Evolutionary conservation across 2,113 vertebrate genomes (phyloP), one percentile per base, ranked within the genome.

Genomic region (Ceyx melanurus): DNA sequence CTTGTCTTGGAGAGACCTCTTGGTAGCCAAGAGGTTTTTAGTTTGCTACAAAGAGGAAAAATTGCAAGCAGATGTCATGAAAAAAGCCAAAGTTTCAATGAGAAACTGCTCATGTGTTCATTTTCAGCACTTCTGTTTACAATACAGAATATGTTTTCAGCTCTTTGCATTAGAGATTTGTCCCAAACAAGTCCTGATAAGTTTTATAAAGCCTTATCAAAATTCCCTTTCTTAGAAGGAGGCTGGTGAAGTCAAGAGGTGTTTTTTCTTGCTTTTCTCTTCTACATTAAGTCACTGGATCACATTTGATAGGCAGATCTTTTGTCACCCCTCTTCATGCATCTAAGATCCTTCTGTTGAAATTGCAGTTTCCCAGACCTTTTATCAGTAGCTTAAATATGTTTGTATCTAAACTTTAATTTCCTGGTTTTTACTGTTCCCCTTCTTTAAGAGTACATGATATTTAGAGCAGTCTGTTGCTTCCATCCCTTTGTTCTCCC

Each of bases 41-140:
- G 22, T 64, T 62, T 70, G 19, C 21, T 61, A 12, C n/a, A 65
- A 46, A 68, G 60, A 82, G 40, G 14, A 12, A 40, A 67, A 71
- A 37, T 19, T 25, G 51, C 33, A 45, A 71, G 35, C 12, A 73
- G 46, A 31, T 82, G 37, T 17, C 37, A 64, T 46, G 23, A 56
- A 25, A 35, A 77, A 61, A 26, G 9, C 3, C 16, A 28, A 70
- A 46, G 15, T 29, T 37, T 37, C 37, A 37, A 37, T 37, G 89
- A 29, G 54, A 92, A 87, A 45, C 37, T 21, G 67, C 35, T 82
- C 89, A 21, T 79, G n/a, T 60, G 74, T 87, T 40, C 18, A 20
- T 68, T 95, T 90, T 84, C 77, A 92, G 74, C 45, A 15, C 26
- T 93, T 92, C 18, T 90, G 0, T 94, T 93, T 96, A 48, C 66